phyloP scores from a whole-genome alignment of 2,797 vertebrate genomes.

The Choloepus didactylus region DNA sequence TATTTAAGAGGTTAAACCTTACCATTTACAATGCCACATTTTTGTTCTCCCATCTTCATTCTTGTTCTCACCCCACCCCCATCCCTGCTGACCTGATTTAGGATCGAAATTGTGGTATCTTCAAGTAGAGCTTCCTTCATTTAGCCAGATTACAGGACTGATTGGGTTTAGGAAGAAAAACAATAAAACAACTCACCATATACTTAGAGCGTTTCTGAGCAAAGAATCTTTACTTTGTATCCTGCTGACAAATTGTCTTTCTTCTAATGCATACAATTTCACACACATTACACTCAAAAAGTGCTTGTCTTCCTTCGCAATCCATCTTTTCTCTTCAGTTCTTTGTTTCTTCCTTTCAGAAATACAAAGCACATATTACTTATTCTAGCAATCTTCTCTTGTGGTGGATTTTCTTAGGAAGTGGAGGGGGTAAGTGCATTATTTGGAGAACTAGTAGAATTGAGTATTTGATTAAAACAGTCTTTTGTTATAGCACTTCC shows the following conservation, averaged over 20 bases:
- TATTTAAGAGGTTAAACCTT: slow-evolving; percentile 71
- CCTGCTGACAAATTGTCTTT: slow-evolving; percentile 84
- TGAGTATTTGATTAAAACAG: slow-evolving; percentile 64
- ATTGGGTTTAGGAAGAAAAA: slow-evolving; percentile 45
- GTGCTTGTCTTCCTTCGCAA: slow-evolving; percentile 45
- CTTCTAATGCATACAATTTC: slow-evolving; percentile 77
- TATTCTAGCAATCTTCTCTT: slow-evolving; percentile 58
- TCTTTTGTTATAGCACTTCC: neutral
- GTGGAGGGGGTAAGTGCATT: neutral
- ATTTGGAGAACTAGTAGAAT: slow-evolving; percentile 42
- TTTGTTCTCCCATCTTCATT: neutral
- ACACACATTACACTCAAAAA: slow-evolving; percentile 68
- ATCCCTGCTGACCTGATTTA: slow-evolving; percentile 41
- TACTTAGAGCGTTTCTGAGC: slow-evolving; percentile 84
- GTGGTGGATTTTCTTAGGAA: slow-evolving; percentile 9
- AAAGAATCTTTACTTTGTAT: slow-evolving; percentile 80
- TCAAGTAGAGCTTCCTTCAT: slow-evolving; percentile 53
- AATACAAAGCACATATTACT: slow-evolving; percentile 60
- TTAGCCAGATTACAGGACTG: slow-evolving; percentile 60
- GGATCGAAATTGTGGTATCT: slow-evolving; percentile 37
- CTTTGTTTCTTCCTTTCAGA: slow-evolving; percentile 60
- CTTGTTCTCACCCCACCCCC: neutral
- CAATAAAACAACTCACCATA: slow-evolving; percentile 85
- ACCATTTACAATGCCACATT: neutral
- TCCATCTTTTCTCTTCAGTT: slow-evolving; percentile 56